Conservation (phyloP, 1,140 invertebrate genomes). For the Drosophila murphyi region DNA sequence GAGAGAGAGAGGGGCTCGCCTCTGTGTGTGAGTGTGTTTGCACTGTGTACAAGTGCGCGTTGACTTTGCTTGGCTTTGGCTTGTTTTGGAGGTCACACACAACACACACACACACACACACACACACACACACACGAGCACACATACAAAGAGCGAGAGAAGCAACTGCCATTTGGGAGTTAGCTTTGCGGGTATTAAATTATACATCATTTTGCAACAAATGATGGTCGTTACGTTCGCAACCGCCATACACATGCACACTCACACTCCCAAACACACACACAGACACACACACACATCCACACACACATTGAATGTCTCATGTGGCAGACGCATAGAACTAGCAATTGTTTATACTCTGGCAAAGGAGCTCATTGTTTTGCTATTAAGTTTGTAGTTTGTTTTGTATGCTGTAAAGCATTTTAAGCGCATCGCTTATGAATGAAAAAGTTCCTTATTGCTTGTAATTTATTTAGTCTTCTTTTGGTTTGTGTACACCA, state of each 20-base stretch:
- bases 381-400: conserved; percentile 31
- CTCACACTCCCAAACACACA: conserved; percentile 1
- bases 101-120: conserved; percentile 17
- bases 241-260: conserved; percentile 16
- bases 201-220: conserved; percentile 84
- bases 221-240: conserved; percentile 79
- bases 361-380: conserved; percentile 27
- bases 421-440: not conserved
- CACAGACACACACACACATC: not conserved
- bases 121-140: conserved; percentile 5
- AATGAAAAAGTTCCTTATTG: conserved; percentile 1
- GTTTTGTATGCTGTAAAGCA: not conserved
- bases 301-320: conserved; percentile 34
- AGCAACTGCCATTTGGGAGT: conserved; percentile 71
- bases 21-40: conserved; percentile 27
- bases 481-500: not conserved
- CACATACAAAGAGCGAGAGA: conserved; percentile 3
- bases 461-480: not conserved
- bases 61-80: conserved; percentile 74
- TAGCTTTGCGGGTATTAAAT: conserved; percentile 84
- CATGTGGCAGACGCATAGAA: conserved; percentile 44
- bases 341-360: conserved; percentile 44
- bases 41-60: conserved; percentile 56
- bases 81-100: conserved; percentile 74
- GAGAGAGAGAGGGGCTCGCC: conserved; percentile 3